Evolutionary conservation across 1,140 invertebrate species (phyloP).

Genomic region (Atta texana): DNA sequence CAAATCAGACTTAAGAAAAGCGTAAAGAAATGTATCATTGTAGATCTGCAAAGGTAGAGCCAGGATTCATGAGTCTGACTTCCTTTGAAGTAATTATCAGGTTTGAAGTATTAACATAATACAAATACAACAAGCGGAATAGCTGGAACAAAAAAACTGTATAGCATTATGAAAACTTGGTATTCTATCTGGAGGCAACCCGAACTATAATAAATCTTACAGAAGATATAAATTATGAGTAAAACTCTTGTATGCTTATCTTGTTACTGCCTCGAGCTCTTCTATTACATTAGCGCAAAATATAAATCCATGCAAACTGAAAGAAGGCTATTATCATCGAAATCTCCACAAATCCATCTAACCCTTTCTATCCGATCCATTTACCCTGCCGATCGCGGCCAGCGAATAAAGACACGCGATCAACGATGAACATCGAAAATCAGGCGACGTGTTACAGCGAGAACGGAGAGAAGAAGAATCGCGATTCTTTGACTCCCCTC

Average conservation of each 20-base stretch:
- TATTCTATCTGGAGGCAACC: background rate
- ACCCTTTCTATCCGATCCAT: conserved; percentile 36
- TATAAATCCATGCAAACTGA: conserved; percentile 34
- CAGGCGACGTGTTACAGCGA: too few species aligned
- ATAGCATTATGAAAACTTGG: background rate
- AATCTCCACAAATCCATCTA: conserved; percentile 36
- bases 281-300: conserved; percentile 19
- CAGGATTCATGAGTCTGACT: background rate
- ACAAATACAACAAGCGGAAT: background rate
- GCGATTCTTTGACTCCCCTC: too few species aligned
- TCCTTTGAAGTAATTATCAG: conserved; percentile 12
- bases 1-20: background rate
- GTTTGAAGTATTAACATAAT: background rate
- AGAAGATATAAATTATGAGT: background rate
- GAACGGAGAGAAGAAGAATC: too few species aligned
- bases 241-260: conserved; percentile 18
- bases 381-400: conserved; percentile 33
- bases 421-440: conserved; percentile 28
- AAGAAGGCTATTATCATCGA: conserved; percentile 34
- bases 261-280: conserved; percentile 32
- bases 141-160: background rate
- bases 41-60: background rate
- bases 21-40: too few species aligned
- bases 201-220: background rate
- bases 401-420: conserved; percentile 63